phyloP scores from a whole-genome alignment of 2,797 vertebrate genomes.

The Poecilia velifera region DNA sequence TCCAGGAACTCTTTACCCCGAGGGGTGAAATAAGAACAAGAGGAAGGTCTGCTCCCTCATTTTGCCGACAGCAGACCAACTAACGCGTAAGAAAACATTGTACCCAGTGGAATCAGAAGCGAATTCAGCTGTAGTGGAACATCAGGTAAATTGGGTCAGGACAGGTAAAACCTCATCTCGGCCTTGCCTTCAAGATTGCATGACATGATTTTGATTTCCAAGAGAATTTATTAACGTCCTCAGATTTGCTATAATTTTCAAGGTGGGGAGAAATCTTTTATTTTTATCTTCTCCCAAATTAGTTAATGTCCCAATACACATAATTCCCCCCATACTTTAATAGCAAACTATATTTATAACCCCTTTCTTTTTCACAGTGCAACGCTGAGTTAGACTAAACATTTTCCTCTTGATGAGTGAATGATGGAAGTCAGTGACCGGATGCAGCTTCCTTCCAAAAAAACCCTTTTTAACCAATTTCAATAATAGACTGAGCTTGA shows the following conservation, averaged over 20 bases:
- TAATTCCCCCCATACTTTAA: neutral
- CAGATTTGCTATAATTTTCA: neutral
- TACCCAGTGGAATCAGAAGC: neutral
- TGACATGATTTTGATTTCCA: neutral
- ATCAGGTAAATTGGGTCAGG: neutral
- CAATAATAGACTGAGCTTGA: neutral
- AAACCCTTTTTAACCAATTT: neutral
- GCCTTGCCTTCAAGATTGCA: neutral
- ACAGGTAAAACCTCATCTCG: neutral
- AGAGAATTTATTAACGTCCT: neutral
- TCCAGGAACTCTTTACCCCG: slow-evolving; percentile 39
- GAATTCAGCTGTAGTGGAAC: neutral
- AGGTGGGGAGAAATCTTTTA: neutral
- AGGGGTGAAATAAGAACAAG: slow-evolving; percentile 26
- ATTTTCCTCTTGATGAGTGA: neutral
- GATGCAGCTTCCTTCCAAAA: neutral
- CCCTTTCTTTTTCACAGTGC: neutral
- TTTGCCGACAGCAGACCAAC: slow-evolving; percentile 21
- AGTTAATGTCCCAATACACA: neutral
- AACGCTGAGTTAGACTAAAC: neutral
- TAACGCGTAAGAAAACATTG: neutral
- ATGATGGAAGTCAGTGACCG: neutral
- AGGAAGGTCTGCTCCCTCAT: slow-evolving; percentile 30
- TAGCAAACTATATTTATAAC: neutral
- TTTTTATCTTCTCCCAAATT: neutral